Conservation (phyloP, 2,888 invertebrate species). For the Tiphia femorata region DNA sequence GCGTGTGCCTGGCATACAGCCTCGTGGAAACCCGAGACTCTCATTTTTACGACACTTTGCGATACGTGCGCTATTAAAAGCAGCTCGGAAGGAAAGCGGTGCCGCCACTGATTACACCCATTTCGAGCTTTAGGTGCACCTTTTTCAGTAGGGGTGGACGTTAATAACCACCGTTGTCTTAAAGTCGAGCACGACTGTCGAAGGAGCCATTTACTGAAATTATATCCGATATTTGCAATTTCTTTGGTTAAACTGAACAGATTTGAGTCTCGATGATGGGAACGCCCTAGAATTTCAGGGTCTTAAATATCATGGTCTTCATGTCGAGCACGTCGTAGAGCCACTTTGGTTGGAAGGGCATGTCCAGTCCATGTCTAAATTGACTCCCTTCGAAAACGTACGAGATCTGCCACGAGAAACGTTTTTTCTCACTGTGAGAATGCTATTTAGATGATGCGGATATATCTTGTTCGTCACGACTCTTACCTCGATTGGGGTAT, state of each 20-base stretch:
- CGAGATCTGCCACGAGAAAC: slow-evolving; percentile 53
- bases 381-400: slow-evolving; percentile 65
- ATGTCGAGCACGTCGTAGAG: slow-evolving; percentile 64
- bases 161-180: too few species aligned
- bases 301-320: slow-evolving; percentile 62
- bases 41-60: slow-evolving; percentile 49
- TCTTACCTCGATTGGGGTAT: slow-evolving; percentile 47
- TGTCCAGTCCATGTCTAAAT: slow-evolving; percentile 55
- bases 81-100: neutral
- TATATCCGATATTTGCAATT: too few species aligned
- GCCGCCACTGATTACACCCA: too few species aligned
- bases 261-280: slow-evolving; percentile 1
- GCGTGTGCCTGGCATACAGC: slow-evolving; percentile 38
- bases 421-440: neutral
- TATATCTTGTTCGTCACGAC: neutral
- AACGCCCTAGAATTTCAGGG: slow-evolving; percentile 41
- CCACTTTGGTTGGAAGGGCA: slow-evolving; percentile 64
- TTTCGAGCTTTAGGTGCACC: too few species aligned
- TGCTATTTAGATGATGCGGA: neutral
- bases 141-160: too few species aligned
- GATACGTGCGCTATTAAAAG: slow-evolving; percentile 22
- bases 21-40: slow-evolving; percentile 51
- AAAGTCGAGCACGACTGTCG: too few species aligned
- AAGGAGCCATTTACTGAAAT: too few species aligned
- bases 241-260: neutral